Evolutionary conservation across 2,797 vertebrate genomes (phyloP).

Genomic region (Pangasius sanitwongsei): DNA sequence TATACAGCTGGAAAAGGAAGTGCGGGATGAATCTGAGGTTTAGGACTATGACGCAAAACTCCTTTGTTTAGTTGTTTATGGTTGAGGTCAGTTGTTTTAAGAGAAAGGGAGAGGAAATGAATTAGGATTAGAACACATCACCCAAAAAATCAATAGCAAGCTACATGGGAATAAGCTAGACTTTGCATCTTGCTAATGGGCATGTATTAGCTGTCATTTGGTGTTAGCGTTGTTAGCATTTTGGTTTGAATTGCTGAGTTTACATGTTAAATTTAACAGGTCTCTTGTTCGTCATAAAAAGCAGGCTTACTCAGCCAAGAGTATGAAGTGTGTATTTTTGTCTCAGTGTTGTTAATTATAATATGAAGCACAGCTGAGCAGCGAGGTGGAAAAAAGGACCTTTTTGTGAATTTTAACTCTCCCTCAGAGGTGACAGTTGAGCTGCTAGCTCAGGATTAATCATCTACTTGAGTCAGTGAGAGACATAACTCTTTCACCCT

Average conservation of each 20-base stretch:
- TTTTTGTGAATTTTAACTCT: conserved; percentile 10
- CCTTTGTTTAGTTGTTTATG: not conserved
- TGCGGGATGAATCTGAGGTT: not conserved
- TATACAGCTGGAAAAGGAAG: not conserved
- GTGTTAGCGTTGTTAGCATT: not conserved
- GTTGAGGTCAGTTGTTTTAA: not conserved
- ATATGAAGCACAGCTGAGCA: conserved; percentile 12
- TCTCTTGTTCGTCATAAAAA: conserved; percentile 23
- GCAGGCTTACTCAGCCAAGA: not conserved
- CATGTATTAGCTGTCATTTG: not conserved
- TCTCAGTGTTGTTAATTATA: conserved; percentile 25
- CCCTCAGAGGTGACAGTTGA: conserved; percentile 50
- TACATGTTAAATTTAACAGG: not conserved
- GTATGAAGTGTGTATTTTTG: conserved; percentile 32
- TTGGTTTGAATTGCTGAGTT: not conserved
- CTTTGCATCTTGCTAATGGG: not conserved
- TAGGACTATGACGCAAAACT: not conserved
- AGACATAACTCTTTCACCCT: conserved; percentile 54
- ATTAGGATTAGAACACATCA: not conserved
- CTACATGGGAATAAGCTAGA: not conserved
- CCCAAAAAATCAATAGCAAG: not conserved
- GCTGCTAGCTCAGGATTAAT: conserved; percentile 48
- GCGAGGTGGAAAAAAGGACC: conserved; percentile 10
- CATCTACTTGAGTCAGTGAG: conserved; percentile 65
- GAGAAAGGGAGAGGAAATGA: not conserved